Evolutionary conservation across 2,113 vertebrate genomes (phyloP), one percentile per base, ranked within the genome.

Genomic region (Echinops telfairi): DNA sequence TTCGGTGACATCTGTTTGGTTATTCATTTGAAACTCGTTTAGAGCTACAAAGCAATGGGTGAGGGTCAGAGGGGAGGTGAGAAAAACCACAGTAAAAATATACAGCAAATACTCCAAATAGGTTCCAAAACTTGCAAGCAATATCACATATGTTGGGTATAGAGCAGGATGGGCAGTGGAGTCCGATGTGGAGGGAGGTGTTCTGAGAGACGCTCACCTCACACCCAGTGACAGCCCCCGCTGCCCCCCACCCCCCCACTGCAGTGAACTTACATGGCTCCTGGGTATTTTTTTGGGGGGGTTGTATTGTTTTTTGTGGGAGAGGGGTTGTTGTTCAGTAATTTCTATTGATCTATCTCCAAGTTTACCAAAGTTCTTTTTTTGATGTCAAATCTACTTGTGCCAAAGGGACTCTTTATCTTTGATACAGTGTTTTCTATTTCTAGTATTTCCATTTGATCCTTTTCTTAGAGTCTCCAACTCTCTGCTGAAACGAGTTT

Each of bases 1-100:
- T 92, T 96, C 68, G 0, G 90, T 73, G 43, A 97, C 47, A 0
- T n/a, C n/a, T 10, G 94, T 95, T 70, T 92, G 85, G 47, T 94
- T 94, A 47, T 14, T 85, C 79, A 82, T 89, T 84, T 92, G 60
- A 84, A 68, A n/a, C 25, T 8, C 0, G 31, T 10, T 77, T 60
- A 78, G 16, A 79, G 31, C 93, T 96, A 75, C 27, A 43, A 76
- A 73, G 78, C 2, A 86, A n/a, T 36, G 31, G 66, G 29, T 31
- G 15, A 29, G 68, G 83, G 27, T 38, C 62, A 33, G 81, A 85
- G 85, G 7, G 73, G 23, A 53, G 47, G 23, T 19, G 25, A 89
- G 88, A 90, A 3, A 83, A 83, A 15, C 2, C 22, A 22, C 19
- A 62, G 10, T 80, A 31, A 90, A 23, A 64, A n/a, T 3, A 2